Evolutionary conservation across 1,140 invertebrate genomes (phyloP), one percentile per base, ranked within the genome.

Genomic region (Armadillidium nasatum): DNA sequence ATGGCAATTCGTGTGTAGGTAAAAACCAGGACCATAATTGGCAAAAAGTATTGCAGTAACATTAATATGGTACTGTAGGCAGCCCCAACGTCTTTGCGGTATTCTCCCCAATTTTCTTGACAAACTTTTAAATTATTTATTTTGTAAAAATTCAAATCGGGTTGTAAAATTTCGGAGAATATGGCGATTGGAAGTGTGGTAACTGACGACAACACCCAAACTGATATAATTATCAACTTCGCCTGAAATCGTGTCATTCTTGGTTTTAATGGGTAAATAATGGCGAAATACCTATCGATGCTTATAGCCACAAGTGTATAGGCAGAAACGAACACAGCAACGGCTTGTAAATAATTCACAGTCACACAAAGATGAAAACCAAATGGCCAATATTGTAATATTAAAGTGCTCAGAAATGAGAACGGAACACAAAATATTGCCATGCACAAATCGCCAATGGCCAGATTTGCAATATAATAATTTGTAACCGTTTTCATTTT

Each of bases 401-500:
- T 86, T 50, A 94, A 85, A 33, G 88, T 89, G 4, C 92, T 88
- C 0, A 94, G 87, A 79, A 93, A 94, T 4, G 92, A 91, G 80
- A 94, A 94, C 0, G 94, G 93, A n/a, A 95, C 89, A 82, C 93
- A 94, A 77, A 95, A 90, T 0, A 94, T 80, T 0, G 92, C 90
- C 89, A 95, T 93, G 44, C 94, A 84, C 21, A 96, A 89, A 83
- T 96, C 93, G 22, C 92, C 92, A 10, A 94, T 85, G 0, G 93
- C 92, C 73, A 96, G 85, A 84, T 95, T 95, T 78, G 90, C 89
- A 78, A 95, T 94, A 83, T 94, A 94, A 82, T 91, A 92, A 82
- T 95, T 95, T 1, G 93, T 94, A 0, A 94, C 92, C 0, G 93
- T 94, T 78, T 91, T 88, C 93, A 94, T 95, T 44, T 91, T 87